These are phyloP conservation scores for Sturmia bella DNA, from an alignment of 2,888 invertebrate genomes.

Conservation along the genomic window DNA sequence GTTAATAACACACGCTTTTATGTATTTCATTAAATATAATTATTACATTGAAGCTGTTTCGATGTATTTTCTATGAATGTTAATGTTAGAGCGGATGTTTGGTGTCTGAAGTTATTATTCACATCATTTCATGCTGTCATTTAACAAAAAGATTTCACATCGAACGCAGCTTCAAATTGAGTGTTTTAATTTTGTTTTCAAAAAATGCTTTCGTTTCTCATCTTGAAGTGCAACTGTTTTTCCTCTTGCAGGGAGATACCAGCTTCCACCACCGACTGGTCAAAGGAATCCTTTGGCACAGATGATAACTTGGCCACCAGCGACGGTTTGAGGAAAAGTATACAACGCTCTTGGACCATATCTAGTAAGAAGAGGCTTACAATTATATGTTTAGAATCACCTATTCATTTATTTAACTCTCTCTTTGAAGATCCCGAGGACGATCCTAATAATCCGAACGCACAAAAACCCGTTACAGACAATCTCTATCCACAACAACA, in stretches of 20 bases:
- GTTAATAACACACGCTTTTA: slow-evolving; percentile 19
- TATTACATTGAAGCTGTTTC: slow-evolving; percentile 7
- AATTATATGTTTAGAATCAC: no score
- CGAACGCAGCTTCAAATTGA: slow-evolving; percentile 56
- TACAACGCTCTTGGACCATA: slow-evolving; percentile 88
- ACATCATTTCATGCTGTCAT: slow-evolving; percentile 69
- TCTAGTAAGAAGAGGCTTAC: slow-evolving; percentile 84
- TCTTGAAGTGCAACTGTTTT: slow-evolving; percentile 77
- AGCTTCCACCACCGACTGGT: slow-evolving; percentile 86
- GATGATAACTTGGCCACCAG: slow-evolving; percentile 83
- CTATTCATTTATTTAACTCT: not conserved
- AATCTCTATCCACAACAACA: slow-evolving; percentile 83
- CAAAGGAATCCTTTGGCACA: slow-evolving; percentile 83
- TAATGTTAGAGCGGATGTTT: slow-evolving; percentile 60
- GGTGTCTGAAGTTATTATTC: slow-evolving; percentile 47
- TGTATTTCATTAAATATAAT: slow-evolving; percentile 31
- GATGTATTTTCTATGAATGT: slow-evolving; percentile 15
- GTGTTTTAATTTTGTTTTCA: slow-evolving; percentile 1
- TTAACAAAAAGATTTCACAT: slow-evolving; percentile 60
- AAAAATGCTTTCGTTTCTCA: slow-evolving; percentile 72
- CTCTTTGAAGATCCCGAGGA: slow-evolving; percentile 78
- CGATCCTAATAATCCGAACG: slow-evolving; percentile 78
- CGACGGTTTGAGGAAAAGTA: slow-evolving; percentile 86
- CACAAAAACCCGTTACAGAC: slow-evolving; percentile 80
- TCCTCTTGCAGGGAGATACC: slow-evolving; percentile 86